Evolutionary conservation across 2,888 invertebrate species (phyloP).

Genomic region (Brachypalpus laphriformis): DNA sequence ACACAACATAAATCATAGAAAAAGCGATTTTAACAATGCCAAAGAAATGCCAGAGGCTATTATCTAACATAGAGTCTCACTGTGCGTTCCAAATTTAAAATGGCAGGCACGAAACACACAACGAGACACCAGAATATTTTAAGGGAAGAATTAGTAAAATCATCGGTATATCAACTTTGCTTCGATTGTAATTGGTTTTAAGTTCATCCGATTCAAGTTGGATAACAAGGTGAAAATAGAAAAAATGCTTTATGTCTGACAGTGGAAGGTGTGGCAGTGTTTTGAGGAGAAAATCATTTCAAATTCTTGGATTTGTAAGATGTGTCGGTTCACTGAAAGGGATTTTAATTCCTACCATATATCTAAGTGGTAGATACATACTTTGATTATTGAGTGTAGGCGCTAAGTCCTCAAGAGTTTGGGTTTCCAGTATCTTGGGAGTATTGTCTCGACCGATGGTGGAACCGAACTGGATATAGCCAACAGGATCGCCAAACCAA

Average conservation of each 20-base stretch:
- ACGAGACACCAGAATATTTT: constrained; percentile 1
- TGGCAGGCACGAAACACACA: background rate
- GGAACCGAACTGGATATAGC: too few species aligned
- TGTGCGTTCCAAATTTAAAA: constrained; percentile 12
- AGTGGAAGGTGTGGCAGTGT: too few species aligned
- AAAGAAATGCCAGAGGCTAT: background rate
- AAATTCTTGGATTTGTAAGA: too few species aligned
- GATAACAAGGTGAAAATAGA: background rate
- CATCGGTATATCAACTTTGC: background rate
- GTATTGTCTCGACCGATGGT: too few species aligned
- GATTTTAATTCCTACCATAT: too few species aligned
- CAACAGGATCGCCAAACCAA: too few species aligned
- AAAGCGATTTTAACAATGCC: background rate
- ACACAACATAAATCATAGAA: background rate
- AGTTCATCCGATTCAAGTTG: background rate
- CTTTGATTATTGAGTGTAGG: too few species aligned
- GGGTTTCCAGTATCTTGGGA: too few species aligned
- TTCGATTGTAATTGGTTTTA: background rate
- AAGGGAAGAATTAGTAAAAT: constrained; percentile 16
- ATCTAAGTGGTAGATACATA: too few species aligned
- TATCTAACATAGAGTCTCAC: background rate
- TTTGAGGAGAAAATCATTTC: too few species aligned
- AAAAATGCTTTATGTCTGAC: background rate
- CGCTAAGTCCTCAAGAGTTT: too few species aligned
- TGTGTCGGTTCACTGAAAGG: too few species aligned